A percentile compares a stretch with the other conserved stretches of the same genome.
Conservation (phyloP, 2,113 vertebrate genomes). For the Neodontobutis hainanensis region DNA sequence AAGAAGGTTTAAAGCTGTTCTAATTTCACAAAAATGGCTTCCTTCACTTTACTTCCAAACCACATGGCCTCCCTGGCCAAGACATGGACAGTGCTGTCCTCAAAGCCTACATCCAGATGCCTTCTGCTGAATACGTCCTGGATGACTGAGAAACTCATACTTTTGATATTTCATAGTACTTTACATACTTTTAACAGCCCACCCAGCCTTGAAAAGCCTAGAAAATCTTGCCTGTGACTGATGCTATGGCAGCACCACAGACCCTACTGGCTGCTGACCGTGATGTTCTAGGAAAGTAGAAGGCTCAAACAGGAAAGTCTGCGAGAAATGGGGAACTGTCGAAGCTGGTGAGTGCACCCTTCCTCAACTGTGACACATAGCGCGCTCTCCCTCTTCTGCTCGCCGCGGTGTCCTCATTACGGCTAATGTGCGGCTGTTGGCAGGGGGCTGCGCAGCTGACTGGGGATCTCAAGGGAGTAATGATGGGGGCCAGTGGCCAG, state of each 20-base stretch:
- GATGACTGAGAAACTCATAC: no score
- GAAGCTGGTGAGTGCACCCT: constrained; percentile 14
- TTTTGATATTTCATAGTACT: no score
- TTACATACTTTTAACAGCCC: not conserved
- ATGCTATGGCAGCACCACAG: constrained; percentile 48
- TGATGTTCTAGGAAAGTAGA: not conserved
- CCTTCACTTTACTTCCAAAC: no score
- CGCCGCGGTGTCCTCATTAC: constrained; percentile 65
- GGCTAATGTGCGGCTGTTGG: constrained; percentile 53
- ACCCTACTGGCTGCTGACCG: constrained; percentile 21
- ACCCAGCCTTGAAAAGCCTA: constrained; percentile 14
- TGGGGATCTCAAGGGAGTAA: constrained; percentile 65
- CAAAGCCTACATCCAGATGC: no score
- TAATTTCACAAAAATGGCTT: no score
- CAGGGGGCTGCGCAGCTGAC: constrained; percentile 43
- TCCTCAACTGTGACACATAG: constrained; percentile 42
- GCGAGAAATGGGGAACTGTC: constrained; percentile 5
- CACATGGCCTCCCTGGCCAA: no score
- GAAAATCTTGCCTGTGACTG: constrained; percentile 37
- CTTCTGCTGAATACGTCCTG: no score
- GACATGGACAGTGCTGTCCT: no score
- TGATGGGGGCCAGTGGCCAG: constrained; percentile 68
- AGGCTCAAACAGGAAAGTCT: not conserved
- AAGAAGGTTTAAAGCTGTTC: no score
- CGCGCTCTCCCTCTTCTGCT: constrained; percentile 25